These are phyloP conservation scores for Petromus typicus DNA, from an alignment of 2,113 vertebrate species.

Conservation along the genomic window DNA sequence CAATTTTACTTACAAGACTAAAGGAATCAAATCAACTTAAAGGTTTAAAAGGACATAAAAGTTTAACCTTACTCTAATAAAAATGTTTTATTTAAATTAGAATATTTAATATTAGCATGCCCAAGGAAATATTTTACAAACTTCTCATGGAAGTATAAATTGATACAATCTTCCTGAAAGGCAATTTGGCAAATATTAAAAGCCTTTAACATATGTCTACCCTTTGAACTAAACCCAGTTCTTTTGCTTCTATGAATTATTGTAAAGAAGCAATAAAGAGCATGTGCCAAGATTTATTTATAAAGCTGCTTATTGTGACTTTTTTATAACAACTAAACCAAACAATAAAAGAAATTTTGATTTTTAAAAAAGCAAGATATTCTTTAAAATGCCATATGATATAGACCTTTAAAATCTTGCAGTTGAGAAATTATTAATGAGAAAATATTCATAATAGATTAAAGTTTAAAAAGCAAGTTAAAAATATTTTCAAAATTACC, in stretches of 20 bases:
- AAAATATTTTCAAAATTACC: neutral
- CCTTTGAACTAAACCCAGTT: neutral
- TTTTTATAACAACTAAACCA: conserved; percentile 28
- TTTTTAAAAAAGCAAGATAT: neutral
- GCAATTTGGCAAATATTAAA: conserved; percentile 56
- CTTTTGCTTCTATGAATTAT: conserved; percentile 53
- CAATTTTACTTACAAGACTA: conserved; percentile 38
- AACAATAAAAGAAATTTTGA: neutral
- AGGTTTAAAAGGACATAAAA: neutral
- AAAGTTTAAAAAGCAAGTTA: neutral
- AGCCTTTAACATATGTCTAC: neutral
- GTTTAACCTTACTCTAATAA: neutral
- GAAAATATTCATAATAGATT: conserved; percentile 4
- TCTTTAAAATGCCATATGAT: neutral
- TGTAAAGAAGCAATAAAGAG: conserved; percentile 27
- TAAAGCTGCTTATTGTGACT: neutral
- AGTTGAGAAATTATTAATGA: conserved; percentile 30
- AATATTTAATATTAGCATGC: conserved; percentile 24
- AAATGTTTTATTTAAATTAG: conserved; percentile 31
- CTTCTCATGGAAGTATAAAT: conserved; percentile 28
- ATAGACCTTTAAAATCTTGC: neutral
- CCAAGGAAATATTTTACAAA: neutral
- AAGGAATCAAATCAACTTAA: conserved; percentile 29
- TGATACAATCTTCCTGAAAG: conserved; percentile 48
- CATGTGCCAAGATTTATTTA: conserved; percentile 37